Percentiles rank a stretch among this genome's conserved stretches.
Evolutionary conservation across 1,140 invertebrate species (phyloP).

Genomic region (Apocrypta bakeri): DNA sequence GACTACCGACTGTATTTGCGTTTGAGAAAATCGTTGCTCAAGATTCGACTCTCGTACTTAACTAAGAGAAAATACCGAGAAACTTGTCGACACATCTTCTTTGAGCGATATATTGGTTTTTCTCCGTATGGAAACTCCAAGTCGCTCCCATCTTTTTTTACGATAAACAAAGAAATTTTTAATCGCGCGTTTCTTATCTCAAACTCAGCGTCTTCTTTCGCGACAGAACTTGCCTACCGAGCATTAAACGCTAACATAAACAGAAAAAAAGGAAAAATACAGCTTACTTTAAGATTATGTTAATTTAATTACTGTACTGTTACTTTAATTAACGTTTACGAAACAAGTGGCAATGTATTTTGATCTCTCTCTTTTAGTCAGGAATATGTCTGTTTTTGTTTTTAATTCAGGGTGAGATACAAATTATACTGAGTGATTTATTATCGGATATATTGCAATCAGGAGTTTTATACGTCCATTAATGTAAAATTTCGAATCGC

Average conservation of each 20-base stretch:
- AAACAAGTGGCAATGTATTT: conserved; percentile 84
- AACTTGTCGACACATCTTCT: conserved; percentile 50
- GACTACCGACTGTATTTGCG: conserved; percentile 48
- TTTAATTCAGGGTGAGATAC: conserved; percentile 68
- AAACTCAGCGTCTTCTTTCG: conserved; percentile 61
- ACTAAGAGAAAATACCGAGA: conserved; percentile 44
- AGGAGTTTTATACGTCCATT: conserved; percentile 56
- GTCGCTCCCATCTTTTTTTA: conserved; percentile 45
- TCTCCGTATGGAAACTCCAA: conserved; percentile 29
- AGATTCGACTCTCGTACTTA: conserved; percentile 52
- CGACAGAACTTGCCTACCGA: conserved; percentile 66
- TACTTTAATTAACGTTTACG: conserved; percentile 74
- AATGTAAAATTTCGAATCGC: conserved; percentile 55
- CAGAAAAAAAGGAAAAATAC: conserved; percentile 59
- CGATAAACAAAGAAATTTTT: conserved; percentile 29
- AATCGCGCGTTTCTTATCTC: conserved; percentile 58
- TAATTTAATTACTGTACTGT: conserved; percentile 73
- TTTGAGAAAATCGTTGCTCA: conserved; percentile 47
- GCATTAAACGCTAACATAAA: conserved; percentile 63
- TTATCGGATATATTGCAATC: conserved; percentile 60
- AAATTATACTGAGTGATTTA: conserved; percentile 64
- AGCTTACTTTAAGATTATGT: conserved; percentile 65
- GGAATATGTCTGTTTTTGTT: conserved; percentile 70
- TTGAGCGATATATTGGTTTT: conserved; percentile 44
- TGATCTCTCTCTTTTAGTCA: conserved; percentile 83